Percentiles rank a stretch among this genome's conserved stretches.
Conservation (phyloP, 2,113 vertebrate genomes). For the Cryptomyrus ogoouensis region DNA sequence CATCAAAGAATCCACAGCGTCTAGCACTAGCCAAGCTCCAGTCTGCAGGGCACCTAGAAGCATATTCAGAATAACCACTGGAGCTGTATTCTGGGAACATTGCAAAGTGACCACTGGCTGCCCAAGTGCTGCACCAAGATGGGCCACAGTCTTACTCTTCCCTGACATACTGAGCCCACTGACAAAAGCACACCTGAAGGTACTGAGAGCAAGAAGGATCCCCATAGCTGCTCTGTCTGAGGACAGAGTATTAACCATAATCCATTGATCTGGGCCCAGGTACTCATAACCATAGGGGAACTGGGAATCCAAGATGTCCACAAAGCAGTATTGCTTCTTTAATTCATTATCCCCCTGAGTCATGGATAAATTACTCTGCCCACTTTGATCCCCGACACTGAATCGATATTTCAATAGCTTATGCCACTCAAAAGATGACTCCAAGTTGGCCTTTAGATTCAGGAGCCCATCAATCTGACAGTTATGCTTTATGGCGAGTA, state of each 20-base stretch:
- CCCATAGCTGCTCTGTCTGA: constrained; percentile 65
- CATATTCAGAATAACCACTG: constrained; percentile 53
- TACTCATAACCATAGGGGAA: constrained; percentile 73
- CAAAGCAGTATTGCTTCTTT: constrained; percentile 44
- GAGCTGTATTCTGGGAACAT: constrained; percentile 50
- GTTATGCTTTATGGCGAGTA: constrained; percentile 58
- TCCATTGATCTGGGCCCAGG: constrained; percentile 56
- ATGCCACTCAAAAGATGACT: constrained; percentile 73
- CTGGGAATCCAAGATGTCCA: constrained; percentile 61
- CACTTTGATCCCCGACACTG: constrained; percentile 21
- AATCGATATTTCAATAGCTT: constrained; percentile 68
- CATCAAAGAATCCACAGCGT: constrained; percentile 55
- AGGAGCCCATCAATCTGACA: constrained; percentile 53
- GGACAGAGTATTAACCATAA: constrained; percentile 54
- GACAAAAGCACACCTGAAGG: constrained; percentile 63
- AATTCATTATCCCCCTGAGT: background rate
- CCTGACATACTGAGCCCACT: constrained; percentile 60
- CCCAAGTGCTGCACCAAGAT: constrained; percentile 64
- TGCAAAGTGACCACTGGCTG: constrained; percentile 59
- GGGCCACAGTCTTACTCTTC: constrained; percentile 52
- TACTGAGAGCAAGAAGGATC: constrained; percentile 65
- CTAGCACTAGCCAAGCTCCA: constrained; percentile 71
- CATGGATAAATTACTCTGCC: background rate
- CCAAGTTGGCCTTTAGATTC: constrained; percentile 37
- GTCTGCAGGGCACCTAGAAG: constrained; percentile 66